Base-by-base conservation (phyloP, 2,888 invertebrate species). In the Cacoxenus indagator region DNA sequence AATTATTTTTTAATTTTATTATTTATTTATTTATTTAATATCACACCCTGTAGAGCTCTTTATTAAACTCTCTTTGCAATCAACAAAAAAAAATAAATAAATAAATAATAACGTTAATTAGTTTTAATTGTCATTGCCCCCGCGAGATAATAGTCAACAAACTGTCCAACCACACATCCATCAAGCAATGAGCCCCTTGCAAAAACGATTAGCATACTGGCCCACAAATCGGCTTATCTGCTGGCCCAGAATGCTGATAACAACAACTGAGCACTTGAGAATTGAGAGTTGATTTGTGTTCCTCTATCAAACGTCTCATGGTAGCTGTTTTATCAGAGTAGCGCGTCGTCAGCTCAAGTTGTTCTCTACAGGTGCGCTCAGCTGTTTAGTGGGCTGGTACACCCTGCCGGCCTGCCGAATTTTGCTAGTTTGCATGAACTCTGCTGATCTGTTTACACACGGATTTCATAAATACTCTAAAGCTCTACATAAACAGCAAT, bases 201-300 rank as follows among this genome's bases (percentile, higher is more conserved):
- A 37, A 5, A n/a, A 19, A 24, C 66, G 70, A 73, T 73, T 71
- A 73, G 22, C 70, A 69, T 69, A 69, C 55, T 73, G 70, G 59
- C 70, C 66, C 70, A 68, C 43, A 17, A 22, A 8, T 6, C 27
- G 8, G 29, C 65, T 67, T 73, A 73, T 73, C 73, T 59, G 54
- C 54, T 24, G 17, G 26, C 26, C 14, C 22, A 54, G 24, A 54
- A 37, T 1, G 37, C 5, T 37, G 37, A 37, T 37, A 37, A 37
- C 37, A 37, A 37, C 14, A 37, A 5, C 37, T n/a, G n/a, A n/a
- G n/a, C n/a, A n/a, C n/a, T n/a, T n/a, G n/a, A 37, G 37, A 2
- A 4, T 37, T 37, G 37, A n/a, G n/a, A n/a, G 3, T 37, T 37
- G 3, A 2, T 14, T 37, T 31, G 31, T 31, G 31, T 31, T 31